Percentiles rank a stretch among this genome's conserved stretches.
Evolutionary conservation across 2,113 vertebrate genomes (phyloP).

Genomic region (Antechinus flavipes): DNA sequence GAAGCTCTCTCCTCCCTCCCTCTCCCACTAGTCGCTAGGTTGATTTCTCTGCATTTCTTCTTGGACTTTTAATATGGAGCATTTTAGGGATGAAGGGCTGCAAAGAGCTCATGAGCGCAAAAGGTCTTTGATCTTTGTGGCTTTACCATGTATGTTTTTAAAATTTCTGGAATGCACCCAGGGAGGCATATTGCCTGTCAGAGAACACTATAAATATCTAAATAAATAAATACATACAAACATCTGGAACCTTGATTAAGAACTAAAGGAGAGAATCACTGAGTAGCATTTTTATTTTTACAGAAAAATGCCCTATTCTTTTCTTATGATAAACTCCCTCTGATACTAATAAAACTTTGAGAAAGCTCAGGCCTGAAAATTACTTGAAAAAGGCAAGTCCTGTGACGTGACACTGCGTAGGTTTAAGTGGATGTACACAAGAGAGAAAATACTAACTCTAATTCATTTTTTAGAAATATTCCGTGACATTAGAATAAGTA

Average conservation of each 20-base stretch:
- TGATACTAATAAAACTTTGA: slow-evolving; percentile 26
- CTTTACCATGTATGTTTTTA: slow-evolving; percentile 77
- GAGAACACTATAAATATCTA: slow-evolving; percentile 81
- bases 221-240: slow-evolving; percentile 81
- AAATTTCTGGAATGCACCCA: slow-evolving; percentile 81
- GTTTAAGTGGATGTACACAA: neutral
- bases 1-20: neutral
- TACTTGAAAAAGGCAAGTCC: neutral
- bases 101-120: slow-evolving; percentile 64
- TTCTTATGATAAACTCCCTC: slow-evolving; percentile 54
- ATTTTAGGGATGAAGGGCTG: slow-evolving; percentile 41
- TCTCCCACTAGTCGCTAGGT: neutral
- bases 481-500: neutral
- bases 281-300: slow-evolving; percentile 62
- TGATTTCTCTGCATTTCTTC: neutral
- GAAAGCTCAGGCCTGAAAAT: neutral
- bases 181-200: slow-evolving; percentile 77
- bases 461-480: neutral
- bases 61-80: slow-evolving; percentile 45
- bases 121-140: slow-evolving; percentile 78
- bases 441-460: neutral
- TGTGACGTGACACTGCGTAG: too few relatives aligned
- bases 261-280: slow-evolving; percentile 46
- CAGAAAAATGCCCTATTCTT: slow-evolving; percentile 42
- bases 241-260: slow-evolving; percentile 81